Conservation (phyloP, 1,140 invertebrate genomes). For the Liolophura sinensis region DNA sequence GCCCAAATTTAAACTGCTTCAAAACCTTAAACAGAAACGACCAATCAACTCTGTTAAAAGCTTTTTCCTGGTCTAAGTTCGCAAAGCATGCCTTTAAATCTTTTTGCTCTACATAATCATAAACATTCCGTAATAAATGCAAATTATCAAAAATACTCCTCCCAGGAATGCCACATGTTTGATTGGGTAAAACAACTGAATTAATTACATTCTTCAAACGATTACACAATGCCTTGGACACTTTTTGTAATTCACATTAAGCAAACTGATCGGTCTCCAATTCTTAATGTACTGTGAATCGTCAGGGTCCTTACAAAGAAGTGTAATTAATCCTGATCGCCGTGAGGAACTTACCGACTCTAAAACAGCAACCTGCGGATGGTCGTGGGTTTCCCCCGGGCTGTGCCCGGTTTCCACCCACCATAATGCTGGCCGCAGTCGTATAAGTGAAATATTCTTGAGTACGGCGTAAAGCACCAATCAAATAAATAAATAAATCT, state of each 20-base stretch:
- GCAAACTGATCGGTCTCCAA: slow-evolving; percentile 8
- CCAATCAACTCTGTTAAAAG: slow-evolving; percentile 2
- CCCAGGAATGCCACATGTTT: not conserved
- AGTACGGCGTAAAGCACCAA: too few relatives aligned
- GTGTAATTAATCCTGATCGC: not conserved
- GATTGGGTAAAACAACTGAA: not conserved
- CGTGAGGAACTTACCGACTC: not conserved
- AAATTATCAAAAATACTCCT: slow-evolving; percentile 6
- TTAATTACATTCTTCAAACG: too few relatives aligned
- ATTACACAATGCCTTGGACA: slow-evolving; percentile 1
- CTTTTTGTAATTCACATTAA: slow-evolving; percentile 9
- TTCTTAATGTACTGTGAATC: slow-evolving; percentile 3
- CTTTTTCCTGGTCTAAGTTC: slow-evolving; percentile 5
- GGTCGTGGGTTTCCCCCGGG: too few relatives aligned
- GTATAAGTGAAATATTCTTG: too few relatives aligned
- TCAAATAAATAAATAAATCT: too few relatives aligned
- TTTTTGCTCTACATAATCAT: not conserved
- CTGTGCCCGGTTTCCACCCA: too few relatives aligned
- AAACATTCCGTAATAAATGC: slow-evolving; percentile 2
- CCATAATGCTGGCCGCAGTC: too few relatives aligned
- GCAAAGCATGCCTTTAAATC: not conserved
- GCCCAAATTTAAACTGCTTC: not conserved
- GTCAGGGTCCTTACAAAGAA: not conserved
- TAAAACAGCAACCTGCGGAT: too few relatives aligned
- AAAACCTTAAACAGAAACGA: not conserved